Conservation (phyloP, 2,113 vertebrate species). For the Morone chrysops region DNA sequence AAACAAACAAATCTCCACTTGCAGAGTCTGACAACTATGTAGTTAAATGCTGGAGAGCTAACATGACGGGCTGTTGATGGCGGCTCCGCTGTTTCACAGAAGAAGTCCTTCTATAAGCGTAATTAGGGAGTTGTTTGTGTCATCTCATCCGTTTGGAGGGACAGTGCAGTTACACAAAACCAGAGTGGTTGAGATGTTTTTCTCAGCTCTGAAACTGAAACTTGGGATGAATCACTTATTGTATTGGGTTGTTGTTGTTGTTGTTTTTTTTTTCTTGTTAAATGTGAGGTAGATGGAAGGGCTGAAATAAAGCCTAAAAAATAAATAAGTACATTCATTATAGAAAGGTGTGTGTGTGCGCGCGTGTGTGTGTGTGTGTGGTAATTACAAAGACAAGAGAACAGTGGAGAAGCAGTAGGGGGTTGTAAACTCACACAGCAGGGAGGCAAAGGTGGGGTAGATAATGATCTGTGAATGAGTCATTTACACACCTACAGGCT, state of each 20-base stretch:
- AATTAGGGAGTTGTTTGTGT: too few relatives aligned
- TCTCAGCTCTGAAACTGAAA: too few relatives aligned
- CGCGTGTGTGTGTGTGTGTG: neutral
- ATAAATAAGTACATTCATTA: neutral
- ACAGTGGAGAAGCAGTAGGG: constrained; percentile 40
- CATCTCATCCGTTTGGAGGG: too few relatives aligned
- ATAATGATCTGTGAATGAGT: constrained; percentile 6
- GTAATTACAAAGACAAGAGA: constrained; percentile 38
- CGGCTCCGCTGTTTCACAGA: too few relatives aligned
- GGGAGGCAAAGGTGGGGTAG: constrained; percentile 4
- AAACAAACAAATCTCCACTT: too few relatives aligned
- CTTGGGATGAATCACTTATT: too few relatives aligned
- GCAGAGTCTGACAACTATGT: too few relatives aligned
- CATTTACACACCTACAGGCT: constrained; percentile 8
- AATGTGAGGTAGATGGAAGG: neutral
- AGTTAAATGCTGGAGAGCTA: too few relatives aligned
- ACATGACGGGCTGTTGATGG: too few relatives aligned
- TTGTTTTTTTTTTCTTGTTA: too few relatives aligned
- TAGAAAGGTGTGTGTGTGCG: neutral
- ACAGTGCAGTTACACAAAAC: neutral
- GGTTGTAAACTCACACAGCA: constrained; percentile 53
- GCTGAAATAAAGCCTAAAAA: neutral
- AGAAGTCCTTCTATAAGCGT: too few relatives aligned
- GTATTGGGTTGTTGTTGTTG: too few relatives aligned
- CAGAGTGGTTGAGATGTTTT: neutral